Conservation (phyloP, 92 coral and sea anemone genomes). For the Paragorgia papillata region DNA sequence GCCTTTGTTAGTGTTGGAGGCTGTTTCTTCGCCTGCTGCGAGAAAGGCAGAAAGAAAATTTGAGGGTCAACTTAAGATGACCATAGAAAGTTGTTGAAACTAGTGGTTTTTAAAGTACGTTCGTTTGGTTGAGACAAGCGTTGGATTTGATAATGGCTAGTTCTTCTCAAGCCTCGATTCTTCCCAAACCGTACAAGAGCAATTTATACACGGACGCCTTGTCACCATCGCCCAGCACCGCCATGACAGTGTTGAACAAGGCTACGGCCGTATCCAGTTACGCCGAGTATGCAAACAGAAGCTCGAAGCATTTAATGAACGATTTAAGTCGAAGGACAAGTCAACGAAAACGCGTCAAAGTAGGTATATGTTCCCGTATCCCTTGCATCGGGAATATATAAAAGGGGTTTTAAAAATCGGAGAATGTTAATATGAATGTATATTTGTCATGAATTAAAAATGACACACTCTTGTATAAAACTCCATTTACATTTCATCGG, state of each 20-base stretch:
- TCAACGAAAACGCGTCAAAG: conserved; percentile 98
- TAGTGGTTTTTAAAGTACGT: conserved; percentile 67
- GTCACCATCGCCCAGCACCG: conserved; percentile 79
- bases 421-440: not conserved
- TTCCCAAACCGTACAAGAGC: conserved; percentile 77
- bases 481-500: not conserved
- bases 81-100: conserved; percentile 85
- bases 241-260: conserved; percentile 50
- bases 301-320: conserved; percentile 60
- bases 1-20: conserved; percentile 76
- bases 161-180: conserved; percentile 80
- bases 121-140: conserved; percentile 57
- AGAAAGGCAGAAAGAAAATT: conserved; percentile 5
- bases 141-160: conserved; percentile 90
- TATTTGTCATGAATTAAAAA: not conserved
- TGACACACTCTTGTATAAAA: not conserved
- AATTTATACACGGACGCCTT: conserved; percentile 72
- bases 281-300: conserved; percentile 52
- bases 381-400: not conserved
- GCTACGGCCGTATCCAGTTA: conserved; percentile 39
- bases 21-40: conserved; percentile 36
- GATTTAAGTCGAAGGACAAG: conserved; percentile 83
- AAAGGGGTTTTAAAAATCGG: not conserved
- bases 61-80: conserved; percentile 72
- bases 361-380: conserved; percentile 74